Base-by-base conservation (phyloP, 2,888 invertebrate species). In the Eristalinus aeneus region DNA sequence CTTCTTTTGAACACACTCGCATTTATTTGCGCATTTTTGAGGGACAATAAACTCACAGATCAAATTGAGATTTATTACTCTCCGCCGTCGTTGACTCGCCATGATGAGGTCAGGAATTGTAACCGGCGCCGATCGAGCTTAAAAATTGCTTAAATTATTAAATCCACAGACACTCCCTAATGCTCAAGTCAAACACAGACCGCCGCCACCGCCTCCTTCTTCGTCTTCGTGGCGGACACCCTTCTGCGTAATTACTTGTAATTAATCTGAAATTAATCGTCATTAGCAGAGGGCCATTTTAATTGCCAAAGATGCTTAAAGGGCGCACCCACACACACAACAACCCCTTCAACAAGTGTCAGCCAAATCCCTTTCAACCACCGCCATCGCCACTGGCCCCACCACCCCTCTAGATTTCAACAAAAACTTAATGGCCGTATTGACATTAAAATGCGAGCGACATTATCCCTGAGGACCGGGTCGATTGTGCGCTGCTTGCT, bases 351-450 rank as follows among this genome's bases (percentile, higher is more conserved):
- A 60, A 71, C 77, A 71, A 58, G 65, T 78, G 65, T 22, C 23
- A n/a, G 31, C 39, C 22, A 16, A 36, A 5, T 32, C 58, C 65
- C n/a, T 69, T 63, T 56, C n/a, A 34, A 23, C 53, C 39, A 27
- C 27, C 39, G 34, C 22, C 56, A 5, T 23, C 16, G 46, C 46
- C 8, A 2, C 46, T 8, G 46, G 23, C 56, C 9, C 5, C 56
- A 11, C 10, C 0, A 27, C 1, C 23, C 31, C 12, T 61, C 12
- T n/a, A 22, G 16, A 34, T 34, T 61, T 90, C 87, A 93, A 73
- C 93, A 93, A 84, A 93, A 92, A 80, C 93, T 93, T n/a, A 93
- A 87, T 0, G 92, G 92, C 58, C 93, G 83, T 54, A 91, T 91
- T 72, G 91, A 90, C 89, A 90, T 91, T 71, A 93, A 79, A 31